phyloP scores from a whole-genome alignment of 2,888 invertebrate species.

The Germaria angustata region DNA sequence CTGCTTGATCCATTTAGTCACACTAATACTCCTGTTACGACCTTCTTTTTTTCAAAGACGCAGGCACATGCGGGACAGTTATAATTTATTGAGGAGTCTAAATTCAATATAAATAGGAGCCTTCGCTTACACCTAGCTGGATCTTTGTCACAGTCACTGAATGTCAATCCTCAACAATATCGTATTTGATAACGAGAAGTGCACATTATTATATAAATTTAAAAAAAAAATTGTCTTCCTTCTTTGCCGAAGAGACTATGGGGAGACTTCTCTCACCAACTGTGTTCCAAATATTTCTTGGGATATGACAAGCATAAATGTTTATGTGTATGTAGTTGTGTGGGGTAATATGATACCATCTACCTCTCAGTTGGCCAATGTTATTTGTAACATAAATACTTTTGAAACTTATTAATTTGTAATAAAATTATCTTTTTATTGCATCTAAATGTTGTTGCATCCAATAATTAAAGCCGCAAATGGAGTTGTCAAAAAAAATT shows the following conservation, averaged over 20 bases:
- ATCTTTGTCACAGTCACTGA: too few relatives aligned
- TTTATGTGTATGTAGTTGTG: background rate
- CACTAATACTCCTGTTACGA: too few relatives aligned
- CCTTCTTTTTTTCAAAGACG: too few relatives aligned
- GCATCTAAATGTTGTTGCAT: background rate
- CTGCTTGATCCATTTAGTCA: too few relatives aligned
- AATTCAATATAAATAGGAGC: too few relatives aligned
- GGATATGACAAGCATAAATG: background rate
- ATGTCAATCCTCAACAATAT: too few relatives aligned
- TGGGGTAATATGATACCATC: slow-evolving; percentile 36
- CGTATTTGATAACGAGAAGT: too few relatives aligned
- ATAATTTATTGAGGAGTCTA: too few relatives aligned
- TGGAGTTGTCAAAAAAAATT: background rate
- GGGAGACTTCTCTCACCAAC: too few relatives aligned
- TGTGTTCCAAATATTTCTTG: background rate
- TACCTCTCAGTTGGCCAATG: background rate
- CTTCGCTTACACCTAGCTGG: too few relatives aligned
- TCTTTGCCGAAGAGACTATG: background rate
- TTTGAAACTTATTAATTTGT: slow-evolving; percentile 37
- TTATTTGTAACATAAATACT: slow-evolving; percentile 8
- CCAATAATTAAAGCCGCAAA: background rate
- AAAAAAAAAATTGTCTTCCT: background rate
- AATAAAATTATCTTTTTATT: background rate
- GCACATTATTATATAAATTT: too few relatives aligned
- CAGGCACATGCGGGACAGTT: too few relatives aligned